Evolutionary conservation across 2,888 invertebrate genomes (phyloP).

Genomic region (Apamea sordens): DNA sequence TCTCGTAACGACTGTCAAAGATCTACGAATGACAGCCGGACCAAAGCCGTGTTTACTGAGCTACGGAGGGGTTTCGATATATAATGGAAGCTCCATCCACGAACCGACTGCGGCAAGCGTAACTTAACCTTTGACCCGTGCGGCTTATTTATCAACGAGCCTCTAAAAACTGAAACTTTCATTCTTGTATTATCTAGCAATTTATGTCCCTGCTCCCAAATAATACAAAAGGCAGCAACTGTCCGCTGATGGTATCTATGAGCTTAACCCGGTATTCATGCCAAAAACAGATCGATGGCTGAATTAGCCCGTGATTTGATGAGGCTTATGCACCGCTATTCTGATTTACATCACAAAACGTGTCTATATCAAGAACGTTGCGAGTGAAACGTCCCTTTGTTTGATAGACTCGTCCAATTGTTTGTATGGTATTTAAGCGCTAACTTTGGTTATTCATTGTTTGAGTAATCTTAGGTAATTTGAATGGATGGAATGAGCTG

Average conservation of each 20-base stretch:
- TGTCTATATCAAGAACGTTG: slow-evolving; percentile 21
- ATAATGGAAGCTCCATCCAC: background rate
- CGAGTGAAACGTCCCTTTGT: background rate
- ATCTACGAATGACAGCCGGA: background rate
- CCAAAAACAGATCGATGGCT: slow-evolving; percentile 46
- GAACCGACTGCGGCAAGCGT: background rate
- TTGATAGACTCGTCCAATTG: slow-evolving; percentile 30
- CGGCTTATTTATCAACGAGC: background rate
- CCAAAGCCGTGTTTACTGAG: background rate
- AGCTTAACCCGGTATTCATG: slow-evolving; percentile 18
- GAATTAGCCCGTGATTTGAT: slow-evolving; percentile 51
- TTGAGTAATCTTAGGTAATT: background rate
- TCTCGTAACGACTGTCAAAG: background rate
- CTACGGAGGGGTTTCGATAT: background rate
- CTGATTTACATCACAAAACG: slow-evolving; percentile 66
- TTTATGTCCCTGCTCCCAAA: background rate
- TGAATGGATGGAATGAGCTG: too few species aligned
- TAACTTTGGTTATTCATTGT: background rate
- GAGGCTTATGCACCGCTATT: slow-evolving; percentile 53
- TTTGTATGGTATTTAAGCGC: slow-evolving; percentile 10
- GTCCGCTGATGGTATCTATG: slow-evolving; percentile 1
- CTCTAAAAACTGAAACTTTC: background rate
- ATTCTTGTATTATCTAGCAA: background rate
- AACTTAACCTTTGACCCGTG: background rate
- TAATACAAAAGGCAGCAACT: slow-evolving; percentile 14